A percentile compares a stretch with the other conserved stretches of the same genome.
Conservation (phyloP, 2,113 vertebrate genomes). For the Megaptera novaeangliae region DNA sequence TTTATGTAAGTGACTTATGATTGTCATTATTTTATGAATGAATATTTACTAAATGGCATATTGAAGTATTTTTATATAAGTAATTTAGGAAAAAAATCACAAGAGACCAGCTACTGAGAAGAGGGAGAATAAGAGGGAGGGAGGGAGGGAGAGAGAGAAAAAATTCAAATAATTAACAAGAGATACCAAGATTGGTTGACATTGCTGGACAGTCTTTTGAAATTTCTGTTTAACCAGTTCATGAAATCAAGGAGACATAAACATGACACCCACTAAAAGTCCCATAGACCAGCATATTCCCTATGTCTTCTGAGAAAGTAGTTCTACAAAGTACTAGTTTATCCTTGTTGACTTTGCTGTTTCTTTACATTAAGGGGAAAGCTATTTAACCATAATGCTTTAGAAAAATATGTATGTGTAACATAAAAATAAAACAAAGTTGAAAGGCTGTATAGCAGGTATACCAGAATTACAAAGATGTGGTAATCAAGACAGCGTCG, state of each 20-base stretch:
- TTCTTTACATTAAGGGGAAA: background rate
- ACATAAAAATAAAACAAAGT: background rate
- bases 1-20: background rate
- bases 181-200: background rate
- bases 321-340: background rate
- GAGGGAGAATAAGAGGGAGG: background rate
- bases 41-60: background rate
- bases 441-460: background rate
- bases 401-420: background rate
- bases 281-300: background rate
- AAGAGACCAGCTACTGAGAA: background rate
- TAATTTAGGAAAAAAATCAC: background rate
- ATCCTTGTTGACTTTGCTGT: background rate
- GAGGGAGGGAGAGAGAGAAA: accelerated
- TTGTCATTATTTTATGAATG: background rate
- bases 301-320: background rate
- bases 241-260: background rate
- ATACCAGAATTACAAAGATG: background rate
- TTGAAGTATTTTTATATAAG: background rate
- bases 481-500: background rate
- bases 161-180: background rate
- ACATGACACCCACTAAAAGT: background rate
- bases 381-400: background rate
- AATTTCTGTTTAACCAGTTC: background rate
- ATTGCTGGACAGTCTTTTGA: background rate